Evolutionary conservation across 2,797 vertebrate species (phyloP).

Genomic region (Tragopan temminckii): DNA sequence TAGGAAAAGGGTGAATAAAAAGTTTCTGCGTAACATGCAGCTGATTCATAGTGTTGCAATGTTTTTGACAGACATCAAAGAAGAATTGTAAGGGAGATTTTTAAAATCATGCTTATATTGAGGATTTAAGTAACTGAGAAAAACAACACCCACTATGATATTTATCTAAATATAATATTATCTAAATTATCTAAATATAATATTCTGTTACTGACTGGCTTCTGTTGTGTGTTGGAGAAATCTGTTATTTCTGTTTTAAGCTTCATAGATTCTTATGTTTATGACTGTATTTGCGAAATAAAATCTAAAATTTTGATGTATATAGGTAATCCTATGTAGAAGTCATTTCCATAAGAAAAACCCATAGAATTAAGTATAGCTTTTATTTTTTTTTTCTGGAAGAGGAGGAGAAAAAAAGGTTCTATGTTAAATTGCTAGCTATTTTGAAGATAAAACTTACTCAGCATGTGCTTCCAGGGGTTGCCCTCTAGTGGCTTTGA

Average conservation of each 20-base stretch:
- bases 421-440: neutral
- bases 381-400: neutral
- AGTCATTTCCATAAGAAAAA: neutral
- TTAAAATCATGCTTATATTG: neutral
- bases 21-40: neutral
- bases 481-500: conserved; percentile 58
- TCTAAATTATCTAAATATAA: neutral
- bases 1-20: neutral
- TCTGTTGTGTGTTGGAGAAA: neutral
- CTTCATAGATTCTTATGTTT: neutral
- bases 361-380: neutral
- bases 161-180: neutral
- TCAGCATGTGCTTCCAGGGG: neutral
- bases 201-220: no score
- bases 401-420: neutral
- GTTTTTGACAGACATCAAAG: neutral
- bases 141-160: neutral
- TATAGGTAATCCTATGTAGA: neutral
- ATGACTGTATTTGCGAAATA: neutral
- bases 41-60: neutral
- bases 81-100: neutral
- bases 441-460: neutral
- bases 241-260: neutral
- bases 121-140: neutral
- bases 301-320: neutral